These are phyloP conservation scores for Macrophya annulata DNA, from an alignment of 2,888 invertebrate genomes.

Conservation along the genomic window DNA sequence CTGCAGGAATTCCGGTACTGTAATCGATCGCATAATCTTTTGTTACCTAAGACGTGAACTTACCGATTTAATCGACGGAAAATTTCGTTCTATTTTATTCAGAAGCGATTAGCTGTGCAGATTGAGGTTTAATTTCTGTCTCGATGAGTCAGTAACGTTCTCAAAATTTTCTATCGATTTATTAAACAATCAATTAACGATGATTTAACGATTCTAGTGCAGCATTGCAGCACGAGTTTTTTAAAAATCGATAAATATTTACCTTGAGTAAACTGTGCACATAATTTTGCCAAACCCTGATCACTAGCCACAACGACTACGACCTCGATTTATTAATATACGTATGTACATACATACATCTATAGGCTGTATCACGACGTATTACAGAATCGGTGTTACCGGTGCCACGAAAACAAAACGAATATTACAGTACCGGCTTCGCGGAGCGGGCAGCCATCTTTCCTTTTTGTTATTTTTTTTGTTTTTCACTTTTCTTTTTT, in stretches of 20 bases:
- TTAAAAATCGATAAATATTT: background rate
- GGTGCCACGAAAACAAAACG: background rate
- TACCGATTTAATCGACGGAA: too few species aligned
- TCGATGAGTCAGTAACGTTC: background rate
- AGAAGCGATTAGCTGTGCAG: too few species aligned
- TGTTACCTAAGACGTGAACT: background rate
- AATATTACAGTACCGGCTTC: background rate
- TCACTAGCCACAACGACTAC: background rate
- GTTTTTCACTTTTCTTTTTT: background rate
- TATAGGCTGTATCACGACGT: background rate
- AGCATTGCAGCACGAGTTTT: background rate
- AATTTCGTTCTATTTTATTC: too few species aligned
- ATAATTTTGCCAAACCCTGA: slow-evolving; percentile 13
- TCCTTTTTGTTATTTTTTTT: background rate
- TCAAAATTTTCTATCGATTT: background rate
- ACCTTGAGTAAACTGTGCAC: background rate
- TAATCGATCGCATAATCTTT: slow-evolving; percentile 5
- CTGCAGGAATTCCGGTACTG: background rate
- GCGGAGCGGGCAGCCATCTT: background rate
- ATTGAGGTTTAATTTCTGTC: background rate
- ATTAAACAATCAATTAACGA: slow-evolving; percentile 9
- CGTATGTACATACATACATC: background rate
- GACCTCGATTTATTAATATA: slow-evolving; percentile 37
- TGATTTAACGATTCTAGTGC: background rate
- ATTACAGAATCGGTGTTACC: slow-evolving; percentile 25